Conservation (phyloP, 2,888 invertebrate species). For the Nomada fucata region DNA sequence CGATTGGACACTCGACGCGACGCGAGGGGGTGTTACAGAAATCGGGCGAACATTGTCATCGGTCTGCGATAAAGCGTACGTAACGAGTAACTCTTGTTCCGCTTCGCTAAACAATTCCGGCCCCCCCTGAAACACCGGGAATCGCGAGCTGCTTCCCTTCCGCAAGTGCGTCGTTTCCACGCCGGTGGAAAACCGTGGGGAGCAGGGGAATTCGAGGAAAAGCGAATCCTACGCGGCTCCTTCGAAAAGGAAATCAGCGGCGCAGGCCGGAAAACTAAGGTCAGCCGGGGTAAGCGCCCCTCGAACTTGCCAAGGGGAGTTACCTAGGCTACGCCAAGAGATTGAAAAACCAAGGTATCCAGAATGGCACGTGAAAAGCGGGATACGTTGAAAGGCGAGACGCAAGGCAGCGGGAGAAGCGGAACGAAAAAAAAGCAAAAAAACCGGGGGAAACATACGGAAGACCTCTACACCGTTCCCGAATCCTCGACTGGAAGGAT, state of each 20-base stretch:
- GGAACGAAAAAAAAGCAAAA: slow-evolving; percentile 6
- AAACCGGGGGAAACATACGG: not conserved
- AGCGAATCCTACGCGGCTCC: slow-evolving; percentile 31
- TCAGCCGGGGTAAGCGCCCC: slow-evolving; percentile 62
- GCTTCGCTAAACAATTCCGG: slow-evolving; percentile 45
- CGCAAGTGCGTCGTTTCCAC: slow-evolving; percentile 40
- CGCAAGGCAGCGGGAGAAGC: slow-evolving; percentile 1
- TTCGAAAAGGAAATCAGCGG: slow-evolving; percentile 46
- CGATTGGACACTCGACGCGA: slow-evolving; percentile 54
- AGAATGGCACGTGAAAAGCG: not conserved
- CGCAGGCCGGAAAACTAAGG: slow-evolving; percentile 64
- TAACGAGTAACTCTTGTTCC: slow-evolving; percentile 53
- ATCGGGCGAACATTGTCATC: slow-evolving; percentile 15
- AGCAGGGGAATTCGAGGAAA: slow-evolving; percentile 19
- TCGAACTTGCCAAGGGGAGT: slow-evolving; percentile 74
- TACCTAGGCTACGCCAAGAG: slow-evolving; percentile 78
- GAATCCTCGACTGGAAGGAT: slow-evolving; percentile 63
- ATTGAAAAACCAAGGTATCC: slow-evolving; percentile 28
- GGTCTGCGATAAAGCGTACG: slow-evolving; percentile 9
- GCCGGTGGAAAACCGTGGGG: slow-evolving; percentile 8
- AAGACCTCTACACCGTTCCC: slow-evolving; percentile 61
- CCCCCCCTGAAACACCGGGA: slow-evolving; percentile 27
- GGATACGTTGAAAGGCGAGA: slow-evolving; percentile 24
- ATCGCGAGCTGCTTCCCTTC: slow-evolving; percentile 44
- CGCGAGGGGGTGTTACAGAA: not conserved